These are phyloP conservation scores for Atrina japonica DNA, from an alignment of 2,888 invertebrate species.

Conservation along the genomic window DNA sequence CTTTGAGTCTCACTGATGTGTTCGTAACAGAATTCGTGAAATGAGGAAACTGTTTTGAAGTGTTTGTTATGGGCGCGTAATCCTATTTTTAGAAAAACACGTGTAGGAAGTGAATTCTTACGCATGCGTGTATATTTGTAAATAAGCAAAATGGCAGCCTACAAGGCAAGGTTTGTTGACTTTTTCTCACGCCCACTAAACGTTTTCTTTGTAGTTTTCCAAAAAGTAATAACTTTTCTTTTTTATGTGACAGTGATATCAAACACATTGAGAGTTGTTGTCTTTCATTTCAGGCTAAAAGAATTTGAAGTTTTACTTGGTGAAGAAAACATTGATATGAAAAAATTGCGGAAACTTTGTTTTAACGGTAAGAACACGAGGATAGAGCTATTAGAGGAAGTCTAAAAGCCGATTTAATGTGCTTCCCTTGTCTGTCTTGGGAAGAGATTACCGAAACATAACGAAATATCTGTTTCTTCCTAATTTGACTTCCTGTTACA, in stretches of 20 bases:
- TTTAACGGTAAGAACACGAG: slow-evolving; percentile 87
- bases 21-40: no score
- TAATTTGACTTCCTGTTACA: slow-evolving; percentile 2
- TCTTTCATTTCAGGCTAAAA: slow-evolving; percentile 82
- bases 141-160: slow-evolving; percentile 69
- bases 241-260: background rate
- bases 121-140: slow-evolving; percentile 44
- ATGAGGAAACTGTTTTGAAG: no score
- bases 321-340: slow-evolving; percentile 87
- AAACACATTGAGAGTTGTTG: background rate
- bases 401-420: no score
- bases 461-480: background rate
- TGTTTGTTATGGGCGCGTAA: no score
- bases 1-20: no score
- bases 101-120: slow-evolving; percentile 14
- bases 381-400: no score
- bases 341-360: slow-evolving; percentile 86
- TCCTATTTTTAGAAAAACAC: slow-evolving; percentile 39
- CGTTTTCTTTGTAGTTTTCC: slow-evolving; percentile 20
- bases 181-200: slow-evolving; percentile 47
- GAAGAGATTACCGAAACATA: no score
- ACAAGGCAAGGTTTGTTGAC: slow-evolving; percentile 65
- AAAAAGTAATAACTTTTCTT: slow-evolving; percentile 1
- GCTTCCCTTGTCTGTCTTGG: no score
- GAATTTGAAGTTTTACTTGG: slow-evolving; percentile 89